Conservation (phyloP, 1,140 invertebrate species). For the Lepidurus packardi region DNA sequence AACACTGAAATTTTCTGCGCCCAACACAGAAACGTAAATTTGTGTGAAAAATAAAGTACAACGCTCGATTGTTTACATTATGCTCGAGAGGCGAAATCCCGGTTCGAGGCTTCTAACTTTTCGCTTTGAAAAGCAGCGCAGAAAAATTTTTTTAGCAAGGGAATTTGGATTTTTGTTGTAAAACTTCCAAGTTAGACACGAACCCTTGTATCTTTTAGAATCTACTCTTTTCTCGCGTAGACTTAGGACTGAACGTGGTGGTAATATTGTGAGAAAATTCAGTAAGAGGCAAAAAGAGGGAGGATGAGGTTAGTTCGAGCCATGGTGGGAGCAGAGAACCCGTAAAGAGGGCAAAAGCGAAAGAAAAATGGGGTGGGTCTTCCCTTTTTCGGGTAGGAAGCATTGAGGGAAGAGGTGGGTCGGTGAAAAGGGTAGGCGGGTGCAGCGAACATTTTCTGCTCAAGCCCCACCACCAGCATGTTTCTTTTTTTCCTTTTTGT, state of each 20-base stretch:
- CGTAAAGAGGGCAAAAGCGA: constrained; percentile 9
- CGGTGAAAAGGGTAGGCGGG: constrained; percentile 11
- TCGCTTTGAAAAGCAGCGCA: too few species aligned
- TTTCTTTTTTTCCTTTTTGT: not conserved
- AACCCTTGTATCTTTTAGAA: not conserved
- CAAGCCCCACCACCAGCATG: not conserved
- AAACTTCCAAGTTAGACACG: too few species aligned
- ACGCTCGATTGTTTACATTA: too few species aligned
- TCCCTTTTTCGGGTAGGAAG: not conserved
- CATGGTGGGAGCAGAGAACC: not conserved
- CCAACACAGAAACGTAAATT: too few species aligned
- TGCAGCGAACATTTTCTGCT: not conserved
- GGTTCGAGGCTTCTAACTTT: too few species aligned
- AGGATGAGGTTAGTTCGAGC: constrained; percentile 13
- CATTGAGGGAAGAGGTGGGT: not conserved
- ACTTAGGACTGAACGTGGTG: constrained; percentile 18
- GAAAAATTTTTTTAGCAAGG: too few species aligned
- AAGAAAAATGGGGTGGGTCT: constrained; percentile 21
- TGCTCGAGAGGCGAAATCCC: too few species aligned
- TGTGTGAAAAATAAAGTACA: too few species aligned
- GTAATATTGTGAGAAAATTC: constrained; percentile 22
- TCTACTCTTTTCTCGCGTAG: constrained; percentile 17
- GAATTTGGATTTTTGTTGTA: too few species aligned
- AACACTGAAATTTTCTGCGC: too few species aligned
- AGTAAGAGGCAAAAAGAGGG: constrained; percentile 17